Evolutionary conservation across 2,888 invertebrate genomes (phyloP).

Genomic region (Yponomeuta plumbellus): DNA sequence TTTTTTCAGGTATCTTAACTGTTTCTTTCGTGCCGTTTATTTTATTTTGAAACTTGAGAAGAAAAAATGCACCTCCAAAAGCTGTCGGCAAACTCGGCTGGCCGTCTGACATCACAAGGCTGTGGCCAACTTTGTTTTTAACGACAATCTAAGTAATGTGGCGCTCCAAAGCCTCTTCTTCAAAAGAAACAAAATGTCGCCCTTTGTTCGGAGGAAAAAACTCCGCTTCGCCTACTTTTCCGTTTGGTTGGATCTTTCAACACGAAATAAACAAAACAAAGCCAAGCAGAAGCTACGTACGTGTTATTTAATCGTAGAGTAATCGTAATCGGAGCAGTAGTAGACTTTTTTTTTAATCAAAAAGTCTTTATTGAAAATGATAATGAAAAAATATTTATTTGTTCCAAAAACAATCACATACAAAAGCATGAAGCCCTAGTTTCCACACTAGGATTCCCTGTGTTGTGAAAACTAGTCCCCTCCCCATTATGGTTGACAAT

Average conservation of each 20-base stretch:
- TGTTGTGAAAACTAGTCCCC: too few relatives aligned
- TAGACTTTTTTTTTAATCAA: too few relatives aligned
- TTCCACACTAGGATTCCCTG: too few relatives aligned
- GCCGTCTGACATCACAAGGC: not conserved
- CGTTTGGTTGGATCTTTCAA: not conserved
- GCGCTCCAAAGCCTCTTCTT: not conserved
- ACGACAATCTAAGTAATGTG: conserved; percentile 3
- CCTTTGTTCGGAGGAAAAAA: not conserved
- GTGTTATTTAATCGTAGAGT: too few relatives aligned
- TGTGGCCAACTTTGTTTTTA: not conserved
- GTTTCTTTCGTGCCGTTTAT: not conserved
- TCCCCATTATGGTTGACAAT: too few relatives aligned
- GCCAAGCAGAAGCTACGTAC: too few relatives aligned
- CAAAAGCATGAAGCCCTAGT: too few relatives aligned
- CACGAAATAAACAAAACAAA: not conserved
- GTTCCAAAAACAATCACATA: too few relatives aligned
- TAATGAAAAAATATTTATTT: too few relatives aligned
- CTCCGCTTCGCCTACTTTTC: not conserved
- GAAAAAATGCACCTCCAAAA: not conserved
- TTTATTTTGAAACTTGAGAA: not conserved
- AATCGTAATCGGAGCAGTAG: too few relatives aligned
- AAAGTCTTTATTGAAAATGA: too few relatives aligned
- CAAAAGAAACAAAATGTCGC: not conserved
- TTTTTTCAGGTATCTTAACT: too few relatives aligned
- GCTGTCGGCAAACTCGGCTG: not conserved